Evolutionary conservation across 2,113 vertebrate genomes (phyloP).

Genomic region (Mola mola): DNA sequence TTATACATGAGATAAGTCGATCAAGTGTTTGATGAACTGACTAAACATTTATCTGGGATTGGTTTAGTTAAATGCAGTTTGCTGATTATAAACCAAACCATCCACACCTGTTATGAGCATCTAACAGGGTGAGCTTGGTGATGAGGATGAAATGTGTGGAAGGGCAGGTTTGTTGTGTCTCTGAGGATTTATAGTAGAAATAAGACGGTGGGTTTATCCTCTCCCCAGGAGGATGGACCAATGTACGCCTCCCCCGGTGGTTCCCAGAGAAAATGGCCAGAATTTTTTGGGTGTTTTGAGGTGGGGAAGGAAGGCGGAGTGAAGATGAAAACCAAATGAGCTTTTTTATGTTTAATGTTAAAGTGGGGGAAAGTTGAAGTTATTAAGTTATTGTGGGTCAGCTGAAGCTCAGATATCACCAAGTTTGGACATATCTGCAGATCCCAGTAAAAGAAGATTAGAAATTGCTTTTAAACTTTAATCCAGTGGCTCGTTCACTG

Average conservation of each 20-base stretch:
- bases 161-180: slow-evolving; percentile 10
- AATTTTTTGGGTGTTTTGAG: no score
- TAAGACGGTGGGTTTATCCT: slow-evolving; percentile 16
- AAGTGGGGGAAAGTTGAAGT: no score
- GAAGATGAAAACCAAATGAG: no score
- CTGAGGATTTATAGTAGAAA: slow-evolving; percentile 29
- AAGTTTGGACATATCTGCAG: slow-evolving; percentile 23
- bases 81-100: neutral
- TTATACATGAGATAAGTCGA: no score
- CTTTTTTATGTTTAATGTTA: no score
- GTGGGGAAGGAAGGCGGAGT: no score
- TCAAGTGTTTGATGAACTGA: no score
- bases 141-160: slow-evolving; percentile 13
- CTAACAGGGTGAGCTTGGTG: slow-evolving; percentile 5
- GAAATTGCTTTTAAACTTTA: slow-evolving; percentile 62
- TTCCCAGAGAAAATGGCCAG: neutral
- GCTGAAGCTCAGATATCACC: slow-evolving; percentile 47
- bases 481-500: slow-evolving; percentile 20
- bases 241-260: neutral
- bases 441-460: slow-evolving; percentile 56
- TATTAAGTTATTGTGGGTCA: slow-evolving; percentile 32
- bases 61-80: no score
- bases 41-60: no score
- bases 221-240: neutral
- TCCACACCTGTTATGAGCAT: neutral